These are phyloP conservation scores for Synergus umbraculus DNA, from an alignment of 2,888 invertebrate genomes.

Conservation along the genomic window DNA sequence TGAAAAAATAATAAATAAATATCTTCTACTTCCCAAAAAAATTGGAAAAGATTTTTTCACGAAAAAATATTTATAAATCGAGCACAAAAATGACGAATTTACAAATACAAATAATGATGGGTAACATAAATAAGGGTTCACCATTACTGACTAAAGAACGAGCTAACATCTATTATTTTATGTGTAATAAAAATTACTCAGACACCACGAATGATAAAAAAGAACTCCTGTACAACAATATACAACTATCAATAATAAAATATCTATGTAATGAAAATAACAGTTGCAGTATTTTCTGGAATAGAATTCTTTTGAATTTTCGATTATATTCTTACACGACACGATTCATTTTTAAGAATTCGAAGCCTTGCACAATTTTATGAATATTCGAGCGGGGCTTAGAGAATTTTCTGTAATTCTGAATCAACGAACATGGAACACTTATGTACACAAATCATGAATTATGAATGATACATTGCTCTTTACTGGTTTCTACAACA, in stretches of 20 bases:
- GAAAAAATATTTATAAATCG: constrained; percentile 29
- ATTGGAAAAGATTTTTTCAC: constrained; percentile 10
- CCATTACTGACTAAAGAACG: constrained; percentile 46
- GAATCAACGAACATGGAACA: constrained; percentile 18
- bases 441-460: constrained; percentile 27
- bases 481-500: constrained; percentile 37
- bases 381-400: constrained; percentile 3
- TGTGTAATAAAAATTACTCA: background rate
- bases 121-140: constrained; percentile 40
- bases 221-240: background rate
- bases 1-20: constrained; percentile 68
- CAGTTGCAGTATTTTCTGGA: too few relatives aligned
- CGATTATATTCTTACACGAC: too few relatives aligned
- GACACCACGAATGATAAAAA: background rate
- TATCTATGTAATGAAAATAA: background rate
- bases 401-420: constrained; percentile 19
- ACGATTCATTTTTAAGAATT: background rate
- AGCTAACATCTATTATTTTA: constrained; percentile 45
- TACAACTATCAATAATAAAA: background rate
- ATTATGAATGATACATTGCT: constrained; percentile 38
- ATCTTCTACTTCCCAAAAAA: constrained; percentile 16
- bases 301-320: background rate
- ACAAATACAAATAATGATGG: constrained; percentile 42
- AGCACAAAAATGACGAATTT: constrained; percentile 43
- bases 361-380: background rate